Percentiles rank a stretch among this genome's conserved stretches.
Evolutionary conservation across 2,888 invertebrate genomes (phyloP).

Genomic region (Clusia tigrina): DNA sequence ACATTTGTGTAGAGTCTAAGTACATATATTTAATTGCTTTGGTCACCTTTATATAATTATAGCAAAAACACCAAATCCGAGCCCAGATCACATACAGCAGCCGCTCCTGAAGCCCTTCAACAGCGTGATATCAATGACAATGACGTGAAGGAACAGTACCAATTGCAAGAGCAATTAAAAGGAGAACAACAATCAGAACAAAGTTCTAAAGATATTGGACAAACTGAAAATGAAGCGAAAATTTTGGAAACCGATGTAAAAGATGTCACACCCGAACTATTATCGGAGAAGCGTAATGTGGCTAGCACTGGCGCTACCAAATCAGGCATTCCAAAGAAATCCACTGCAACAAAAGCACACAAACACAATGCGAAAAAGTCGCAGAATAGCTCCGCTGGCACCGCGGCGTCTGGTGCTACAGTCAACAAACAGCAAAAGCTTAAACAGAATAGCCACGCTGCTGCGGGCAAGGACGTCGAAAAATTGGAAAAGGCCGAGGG

Average conservation of each 20-base stretch:
- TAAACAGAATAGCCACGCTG: slow-evolving; percentile 55
- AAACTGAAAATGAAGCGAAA: slow-evolving; percentile 20
- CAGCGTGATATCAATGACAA: slow-evolving; percentile 25
- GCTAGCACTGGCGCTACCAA: slow-evolving; percentile 34
- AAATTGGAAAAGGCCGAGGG: slow-evolving; percentile 72
- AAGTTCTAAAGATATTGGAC: slow-evolving; percentile 1
- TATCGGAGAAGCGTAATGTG: slow-evolving; percentile 47
- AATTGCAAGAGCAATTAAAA: slow-evolving; percentile 63
- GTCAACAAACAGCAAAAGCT: slow-evolving; percentile 43
- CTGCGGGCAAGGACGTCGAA: slow-evolving; percentile 44
- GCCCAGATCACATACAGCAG: slow-evolving; percentile 38
- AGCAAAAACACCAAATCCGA: slow-evolving; percentile 61
- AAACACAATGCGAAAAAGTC: slow-evolving; percentile 54
- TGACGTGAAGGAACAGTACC: slow-evolving; percentile 46
- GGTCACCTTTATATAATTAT: slow-evolving; percentile 36
- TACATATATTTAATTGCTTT: not conserved
- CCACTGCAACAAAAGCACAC: slow-evolving; percentile 42
- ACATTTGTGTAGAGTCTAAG: not conserved
- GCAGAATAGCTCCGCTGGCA: slow-evolving; percentile 24
- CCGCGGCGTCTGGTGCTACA: slow-evolving; percentile 34
- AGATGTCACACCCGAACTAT: slow-evolving; percentile 11
- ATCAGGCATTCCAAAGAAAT: slow-evolving; percentile 49
- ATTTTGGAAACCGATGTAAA: not conserved
- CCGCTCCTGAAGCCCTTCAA: slow-evolving; percentile 17
- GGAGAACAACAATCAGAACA: slow-evolving; percentile 50